Conservation (phyloP, 2,797 vertebrate genomes). For the Rhabdophis nuchalis region DNA sequence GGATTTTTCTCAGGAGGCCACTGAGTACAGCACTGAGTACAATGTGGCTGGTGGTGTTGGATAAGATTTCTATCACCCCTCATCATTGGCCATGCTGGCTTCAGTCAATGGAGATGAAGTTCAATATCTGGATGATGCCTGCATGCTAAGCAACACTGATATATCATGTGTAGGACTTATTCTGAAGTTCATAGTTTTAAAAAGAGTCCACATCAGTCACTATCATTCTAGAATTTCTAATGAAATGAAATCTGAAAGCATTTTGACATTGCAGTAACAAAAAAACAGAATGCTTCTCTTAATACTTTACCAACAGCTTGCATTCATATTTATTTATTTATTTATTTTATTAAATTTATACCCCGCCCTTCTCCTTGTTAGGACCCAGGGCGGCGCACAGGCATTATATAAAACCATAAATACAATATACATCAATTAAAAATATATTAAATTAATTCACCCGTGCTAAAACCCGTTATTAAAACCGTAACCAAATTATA, state of each 20-base stretch:
- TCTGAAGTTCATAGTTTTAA: neutral
- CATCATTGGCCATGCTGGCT: neutral
- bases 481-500: too few relatives aligned
- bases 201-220: neutral
- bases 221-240: neutral
- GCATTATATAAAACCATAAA: too few relatives aligned
- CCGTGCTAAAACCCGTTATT: too few relatives aligned
- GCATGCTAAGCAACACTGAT: neutral
- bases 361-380: too few relatives aligned
- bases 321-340: too few relatives aligned
- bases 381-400: too few relatives aligned
- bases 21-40: neutral
- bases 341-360: too few relatives aligned
- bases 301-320: neutral
- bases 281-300: neutral
- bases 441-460: too few relatives aligned
- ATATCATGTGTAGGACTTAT: neutral
- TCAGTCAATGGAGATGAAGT: neutral
- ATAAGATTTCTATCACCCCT: neutral
- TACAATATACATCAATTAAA: too few relatives aligned
- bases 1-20: neutral
- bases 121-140: neutral
- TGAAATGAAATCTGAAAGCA: neutral
- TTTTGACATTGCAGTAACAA: neutral
- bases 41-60: neutral